Percentiles rank a stretch among this genome's conserved stretches.
Conservation (phyloP, 1,140 invertebrate genomes). For the Zaprionus inermis region DNA sequence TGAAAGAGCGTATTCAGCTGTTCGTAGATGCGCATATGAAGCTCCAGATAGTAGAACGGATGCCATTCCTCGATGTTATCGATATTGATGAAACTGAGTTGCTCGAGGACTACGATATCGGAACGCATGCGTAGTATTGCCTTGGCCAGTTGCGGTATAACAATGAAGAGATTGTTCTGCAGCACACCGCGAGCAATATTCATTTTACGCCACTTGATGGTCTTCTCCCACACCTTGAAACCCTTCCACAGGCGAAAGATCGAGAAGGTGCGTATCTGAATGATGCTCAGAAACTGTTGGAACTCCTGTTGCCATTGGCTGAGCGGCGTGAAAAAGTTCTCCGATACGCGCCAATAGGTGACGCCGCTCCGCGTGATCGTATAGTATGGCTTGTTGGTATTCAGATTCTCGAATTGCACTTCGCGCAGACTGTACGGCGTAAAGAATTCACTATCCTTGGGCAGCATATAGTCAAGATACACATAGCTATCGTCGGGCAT, state of each 20-base stretch:
- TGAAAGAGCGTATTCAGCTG: slow-evolving; percentile 50
- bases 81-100: slow-evolving; percentile 87
- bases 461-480: slow-evolving; percentile 89
- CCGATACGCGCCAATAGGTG: slow-evolving; percentile 87
- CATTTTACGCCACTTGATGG: slow-evolving; percentile 89
- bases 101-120: slow-evolving; percentile 88
- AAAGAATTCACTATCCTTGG: slow-evolving; percentile 88
- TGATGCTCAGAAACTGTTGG: slow-evolving; percentile 87
- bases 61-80: slow-evolving; percentile 86
- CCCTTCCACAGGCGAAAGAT: slow-evolving; percentile 92
- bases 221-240: slow-evolving; percentile 92
- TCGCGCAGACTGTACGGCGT: slow-evolving; percentile 88
- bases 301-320: slow-evolving; percentile 90
- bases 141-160: slow-evolving; percentile 89
- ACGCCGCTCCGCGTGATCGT: slow-evolving; percentile 89
- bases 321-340: slow-evolving; percentile 89
- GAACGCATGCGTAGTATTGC: slow-evolving; percentile 89
- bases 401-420: slow-evolving; percentile 87
- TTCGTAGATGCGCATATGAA: slow-evolving; percentile 86
- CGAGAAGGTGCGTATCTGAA: slow-evolving; percentile 89
- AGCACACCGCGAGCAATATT: slow-evolving; percentile 86
- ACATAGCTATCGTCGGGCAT: slow-evolving; percentile 86
- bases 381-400: slow-evolving; percentile 87
- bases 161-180: slow-evolving; percentile 89
- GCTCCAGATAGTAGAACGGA: slow-evolving; percentile 88